Base-by-base conservation (phyloP, 2,888 invertebrate species). In the Athalia cordata region DNA sequence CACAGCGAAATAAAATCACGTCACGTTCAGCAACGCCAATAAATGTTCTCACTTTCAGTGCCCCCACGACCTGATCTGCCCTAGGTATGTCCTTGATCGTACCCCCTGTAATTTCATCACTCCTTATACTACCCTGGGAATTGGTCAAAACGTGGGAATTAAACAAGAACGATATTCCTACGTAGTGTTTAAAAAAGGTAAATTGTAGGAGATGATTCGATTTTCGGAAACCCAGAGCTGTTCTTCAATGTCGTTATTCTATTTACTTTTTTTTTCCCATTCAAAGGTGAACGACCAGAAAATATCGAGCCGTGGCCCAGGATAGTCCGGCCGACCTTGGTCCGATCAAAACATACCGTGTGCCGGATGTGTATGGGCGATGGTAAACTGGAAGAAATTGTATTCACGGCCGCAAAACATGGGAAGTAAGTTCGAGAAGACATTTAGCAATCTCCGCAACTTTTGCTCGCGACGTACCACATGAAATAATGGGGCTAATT, bases 81-180 rank as follows among this genome's bases (percentile, higher is more conserved):
- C 98, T 0, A 92, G 95, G 82, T 92, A 93, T 81, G 77, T 92
- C 43, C 90, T 92, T 78, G 93, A 94, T 77, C 90, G 93, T 5
- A 94, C 93, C 0, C 96, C 96, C 0, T 98, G 98, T 84, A 96
- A 96, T 87, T 97, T 96, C 88, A 88, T 93, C 82, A 92, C 94
- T 72, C 87, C 91, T 29, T 96, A 95, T 85, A 90, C 92, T 80
- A 90, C 93, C 0, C 86, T 94, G 75, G 91, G 93, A 0, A 92
- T 92, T 76, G 92, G 91, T 0, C 86, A 88, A 0, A 91, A 90
- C 66, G 85, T 88, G 11, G 90, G 91, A 79, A 81, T 91, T 0
- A 89, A 86, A 74, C 92, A 89, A 0, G 95, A 96, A 83, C 87
- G 92, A 45, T 98, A 94, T 89, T 94, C 95, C 0, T 98, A 97